These are phyloP conservation scores for Lineus longissimus DNA, from an alignment of 1,140 invertebrate genomes.

Conservation along the genomic window DNA sequence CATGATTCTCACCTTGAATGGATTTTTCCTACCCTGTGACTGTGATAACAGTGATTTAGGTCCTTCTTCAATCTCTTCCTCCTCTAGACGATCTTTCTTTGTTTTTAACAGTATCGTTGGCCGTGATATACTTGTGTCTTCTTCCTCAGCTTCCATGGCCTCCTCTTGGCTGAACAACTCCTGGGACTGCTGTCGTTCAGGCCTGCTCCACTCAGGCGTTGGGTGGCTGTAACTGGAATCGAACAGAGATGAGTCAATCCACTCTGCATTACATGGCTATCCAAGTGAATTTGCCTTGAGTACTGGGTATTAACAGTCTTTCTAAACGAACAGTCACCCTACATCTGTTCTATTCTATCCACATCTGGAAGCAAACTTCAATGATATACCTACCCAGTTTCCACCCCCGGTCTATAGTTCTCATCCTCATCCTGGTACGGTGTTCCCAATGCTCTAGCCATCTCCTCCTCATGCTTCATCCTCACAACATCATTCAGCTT, in stretches of 20 bases:
- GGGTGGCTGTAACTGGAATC: conserved; percentile 2
- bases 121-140: not conserved
- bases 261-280: no score
- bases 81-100: no score
- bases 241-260: no score
- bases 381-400: conserved; percentile 8
- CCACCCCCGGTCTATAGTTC: conserved; percentile 3
- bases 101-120: conserved; percentile 9
- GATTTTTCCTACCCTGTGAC: conserved; percentile 10
- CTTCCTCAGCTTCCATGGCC: not conserved
- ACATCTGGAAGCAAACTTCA: not conserved
- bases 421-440: conserved; percentile 37
- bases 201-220: not conserved
- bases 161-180: not conserved
- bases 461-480: conserved; percentile 21
- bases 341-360: no score
- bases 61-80: conserved; percentile 1
- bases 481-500: conserved; percentile 50
- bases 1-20: conserved; percentile 13
- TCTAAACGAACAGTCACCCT: no score
- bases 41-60: not conserved
- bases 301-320: no score
- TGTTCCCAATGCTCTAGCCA: conserved; percentile 8
- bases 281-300: no score
- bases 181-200: no score